Evolutionary conservation across 2,113 vertebrate genomes (phyloP).

Genomic region (Lamprotornis superbus): DNA sequence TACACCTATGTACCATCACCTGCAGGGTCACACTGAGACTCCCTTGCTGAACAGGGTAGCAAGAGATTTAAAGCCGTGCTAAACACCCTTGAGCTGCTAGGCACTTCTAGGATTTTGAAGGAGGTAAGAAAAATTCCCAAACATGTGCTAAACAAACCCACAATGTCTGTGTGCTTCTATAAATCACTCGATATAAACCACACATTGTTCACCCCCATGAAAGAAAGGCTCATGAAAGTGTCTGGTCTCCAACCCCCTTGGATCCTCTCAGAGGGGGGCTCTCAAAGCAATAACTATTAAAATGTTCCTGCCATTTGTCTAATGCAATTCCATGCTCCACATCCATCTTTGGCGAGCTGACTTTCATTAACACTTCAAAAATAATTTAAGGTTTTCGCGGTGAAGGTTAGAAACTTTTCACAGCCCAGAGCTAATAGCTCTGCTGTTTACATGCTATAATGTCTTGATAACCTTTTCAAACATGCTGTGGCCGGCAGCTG

Average conservation of each 20-base stretch:
- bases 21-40: neutral
- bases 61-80: neutral
- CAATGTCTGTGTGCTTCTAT: neutral
- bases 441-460: constrained; percentile 77
- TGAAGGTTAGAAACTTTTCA: constrained; percentile 80
- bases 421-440: constrained; percentile 75
- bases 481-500: constrained; percentile 63
- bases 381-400: constrained; percentile 78
- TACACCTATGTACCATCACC: accelerated
- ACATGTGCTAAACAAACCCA: neutral
- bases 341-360: constrained; percentile 73
- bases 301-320: constrained; percentile 75
- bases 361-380: constrained; percentile 82
- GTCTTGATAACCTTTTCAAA: constrained; percentile 77
- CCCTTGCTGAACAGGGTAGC: neutral
- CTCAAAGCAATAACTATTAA: constrained; percentile 76
- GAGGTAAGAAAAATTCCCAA: neutral
- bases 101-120: neutral
- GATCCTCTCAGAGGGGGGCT: constrained; percentile 35
- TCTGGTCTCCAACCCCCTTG: constrained; percentile 28
- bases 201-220: neutral
- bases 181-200: neutral
- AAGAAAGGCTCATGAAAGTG: constrained; percentile 14
- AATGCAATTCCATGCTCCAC: constrained; percentile 71
- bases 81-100: neutral